Percentiles rank a stretch among this genome's conserved stretches.
These are phyloP conservation scores for Garrulus glandarius DNA, from an alignment of 2,797 vertebrate genomes.

Conservation along the genomic window DNA sequence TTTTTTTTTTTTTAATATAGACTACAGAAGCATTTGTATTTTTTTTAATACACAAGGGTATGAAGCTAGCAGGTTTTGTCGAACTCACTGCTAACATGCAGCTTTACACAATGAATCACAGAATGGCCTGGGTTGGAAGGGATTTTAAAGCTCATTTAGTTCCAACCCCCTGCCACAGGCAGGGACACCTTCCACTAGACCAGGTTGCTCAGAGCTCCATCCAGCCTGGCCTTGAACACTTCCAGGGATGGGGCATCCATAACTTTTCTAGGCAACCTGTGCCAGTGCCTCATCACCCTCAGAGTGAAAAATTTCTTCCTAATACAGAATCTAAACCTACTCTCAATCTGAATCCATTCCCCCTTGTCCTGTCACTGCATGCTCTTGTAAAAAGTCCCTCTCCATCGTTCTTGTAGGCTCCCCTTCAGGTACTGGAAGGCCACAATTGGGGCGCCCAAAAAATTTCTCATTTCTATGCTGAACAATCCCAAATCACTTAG, in stretches of 20 bases:
- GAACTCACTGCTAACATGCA: neutral
- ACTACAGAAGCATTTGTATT: neutral
- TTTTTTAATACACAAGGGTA: neutral
- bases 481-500: neutral
- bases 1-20: neutral
- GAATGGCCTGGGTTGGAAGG: neutral
- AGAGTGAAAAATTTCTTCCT: neutral
- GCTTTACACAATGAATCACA: neutral
- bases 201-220: neutral
- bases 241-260: neutral
- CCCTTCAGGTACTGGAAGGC: neutral
- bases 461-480: neutral
- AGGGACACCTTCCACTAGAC: neutral
- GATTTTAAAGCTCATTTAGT: neutral
- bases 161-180: rapidly evolving
- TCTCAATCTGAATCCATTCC: neutral
- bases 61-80: neutral
- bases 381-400: neutral
- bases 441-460: no score
- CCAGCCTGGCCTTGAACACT: neutral
- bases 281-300: neutral
- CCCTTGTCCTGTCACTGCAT: neutral
- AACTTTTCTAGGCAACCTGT: neutral
- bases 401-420: neutral
- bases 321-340: neutral